phyloP scores from a whole-genome alignment of 2,113 vertebrate genomes.

The Channa argus region DNA sequence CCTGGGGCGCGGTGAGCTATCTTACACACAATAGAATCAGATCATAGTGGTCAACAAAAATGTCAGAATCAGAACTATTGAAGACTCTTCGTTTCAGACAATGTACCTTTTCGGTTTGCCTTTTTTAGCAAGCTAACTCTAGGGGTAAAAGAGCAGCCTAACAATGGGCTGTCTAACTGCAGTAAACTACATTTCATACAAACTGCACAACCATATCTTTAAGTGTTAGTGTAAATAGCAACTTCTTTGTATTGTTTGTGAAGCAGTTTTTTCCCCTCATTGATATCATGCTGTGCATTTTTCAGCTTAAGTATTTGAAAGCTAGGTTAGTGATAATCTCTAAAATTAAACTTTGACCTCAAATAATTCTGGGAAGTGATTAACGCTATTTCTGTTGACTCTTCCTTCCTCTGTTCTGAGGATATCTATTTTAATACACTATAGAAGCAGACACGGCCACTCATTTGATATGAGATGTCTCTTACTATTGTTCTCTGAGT shows the following conservation, averaged over 20 bases:
- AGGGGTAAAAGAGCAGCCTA: neutral
- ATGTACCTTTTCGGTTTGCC: too few species aligned
- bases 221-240: neutral
- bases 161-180: too few species aligned
- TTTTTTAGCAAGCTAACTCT: neutral
- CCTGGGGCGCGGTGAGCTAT: conserved; percentile 96
- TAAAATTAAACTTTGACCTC: conserved; percentile 49
- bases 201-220: too few species aligned
- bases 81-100: too few species aligned
- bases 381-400: conserved; percentile 50
- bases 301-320: neutral
- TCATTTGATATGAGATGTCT: conserved; percentile 9
- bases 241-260: neutral
- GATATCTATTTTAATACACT: conserved; percentile 40
- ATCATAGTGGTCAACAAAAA: neutral
- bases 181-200: too few species aligned
- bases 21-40: neutral
- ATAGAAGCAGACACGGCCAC: conserved; percentile 13
- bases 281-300: too few species aligned
- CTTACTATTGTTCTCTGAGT: conserved; percentile 9
- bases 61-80: too few species aligned
- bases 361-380: conserved; percentile 56
- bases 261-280: neutral
- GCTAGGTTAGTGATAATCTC: conserved; percentile 30
- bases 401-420: conserved; percentile 56